Evolutionary conservation across 2,888 invertebrate genomes (phyloP), one percentile per base, ranked within the genome.

Genomic region (Carcina quercana): DNA sequence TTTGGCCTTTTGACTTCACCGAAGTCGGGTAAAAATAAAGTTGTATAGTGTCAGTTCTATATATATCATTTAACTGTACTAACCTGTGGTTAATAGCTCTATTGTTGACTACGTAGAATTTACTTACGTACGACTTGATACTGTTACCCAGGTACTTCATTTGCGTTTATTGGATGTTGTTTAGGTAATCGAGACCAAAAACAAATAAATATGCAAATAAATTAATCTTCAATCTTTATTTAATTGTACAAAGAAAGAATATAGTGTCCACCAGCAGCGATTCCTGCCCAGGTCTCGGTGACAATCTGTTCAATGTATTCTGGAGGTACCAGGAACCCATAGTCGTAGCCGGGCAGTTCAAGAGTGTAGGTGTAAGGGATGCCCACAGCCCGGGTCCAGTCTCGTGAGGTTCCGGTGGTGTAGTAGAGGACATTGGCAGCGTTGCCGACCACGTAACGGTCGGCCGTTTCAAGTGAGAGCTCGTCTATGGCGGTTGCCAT

Each of bases 341-440:
- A 78, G 1, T 78, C 69, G 37, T 89, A 89, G 15, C 86, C 87
- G 0, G 90, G 89, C 34, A 92, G 66, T 61, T 91, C 91, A 55
- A 91, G 64, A 5, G 90, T 91, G 48, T 89, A 90, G 0, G 89
- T 82, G 17, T 89, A 68, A 0, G 86, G 85, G 30, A 89, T 72
- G 0, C 86, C 86, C 1, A 69, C 78, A 8, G 76, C 87, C 42
- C 85, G 84, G 0, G 88, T 87, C 86, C 89, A 92, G 61, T 91
- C 91, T 40, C 89, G 86, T 47, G 90, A 90, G 3, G 89, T 89
- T 14, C 91, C 91, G 10, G 87, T 78, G 0, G 89, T 87, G 35
- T 69, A 80, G 57, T 89, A 89, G 33, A 86, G 69, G 2, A 88
- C 67, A 11, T 68, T 55, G 1, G 87, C 84, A 1, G 87, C 86